phyloP scores from a whole-genome alignment of 92 coral and sea anemone genomes.

The Nematostella vectensis region DNA sequence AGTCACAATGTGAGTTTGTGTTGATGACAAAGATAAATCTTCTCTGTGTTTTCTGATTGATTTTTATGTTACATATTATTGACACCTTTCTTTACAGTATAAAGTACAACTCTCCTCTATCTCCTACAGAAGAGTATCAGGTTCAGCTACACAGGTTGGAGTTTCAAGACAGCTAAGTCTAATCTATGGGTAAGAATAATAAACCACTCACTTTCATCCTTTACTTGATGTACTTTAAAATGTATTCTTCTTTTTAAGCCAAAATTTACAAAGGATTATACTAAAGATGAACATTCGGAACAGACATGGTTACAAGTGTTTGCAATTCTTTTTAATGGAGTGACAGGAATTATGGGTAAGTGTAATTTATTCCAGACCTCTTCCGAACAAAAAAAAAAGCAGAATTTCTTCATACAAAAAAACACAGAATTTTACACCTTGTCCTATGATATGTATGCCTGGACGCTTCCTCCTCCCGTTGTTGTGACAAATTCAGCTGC shows the following conservation, averaged over 20 bases:
- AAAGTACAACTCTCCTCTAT: too few species aligned
- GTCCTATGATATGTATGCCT: too few species aligned
- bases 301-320: constrained; percentile 51
- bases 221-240: background rate
- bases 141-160: constrained; percentile 68
- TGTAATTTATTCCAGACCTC: background rate
- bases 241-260: constrained; percentile 15
- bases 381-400: too few species aligned
- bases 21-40: background rate
- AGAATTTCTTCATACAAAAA: too few species aligned
- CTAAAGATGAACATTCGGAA: constrained; percentile 16
- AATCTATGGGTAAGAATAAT: constrained; percentile 62
- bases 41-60: background rate
- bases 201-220: too few species aligned
- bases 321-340: constrained; percentile 95
- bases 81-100: background rate
- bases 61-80: background rate
- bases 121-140: constrained; percentile 22
- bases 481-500: too few species aligned
- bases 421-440: too few species aligned
- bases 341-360: constrained; percentile 96
- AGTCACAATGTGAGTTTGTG: constrained; percentile 11
- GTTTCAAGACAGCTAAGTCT: constrained; percentile 27
- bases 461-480: too few species aligned
- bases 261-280: constrained; percentile 56